Evolutionary conservation across 2,113 vertebrate species (phyloP).

Genomic region (Theristicus caerulescens): DNA sequence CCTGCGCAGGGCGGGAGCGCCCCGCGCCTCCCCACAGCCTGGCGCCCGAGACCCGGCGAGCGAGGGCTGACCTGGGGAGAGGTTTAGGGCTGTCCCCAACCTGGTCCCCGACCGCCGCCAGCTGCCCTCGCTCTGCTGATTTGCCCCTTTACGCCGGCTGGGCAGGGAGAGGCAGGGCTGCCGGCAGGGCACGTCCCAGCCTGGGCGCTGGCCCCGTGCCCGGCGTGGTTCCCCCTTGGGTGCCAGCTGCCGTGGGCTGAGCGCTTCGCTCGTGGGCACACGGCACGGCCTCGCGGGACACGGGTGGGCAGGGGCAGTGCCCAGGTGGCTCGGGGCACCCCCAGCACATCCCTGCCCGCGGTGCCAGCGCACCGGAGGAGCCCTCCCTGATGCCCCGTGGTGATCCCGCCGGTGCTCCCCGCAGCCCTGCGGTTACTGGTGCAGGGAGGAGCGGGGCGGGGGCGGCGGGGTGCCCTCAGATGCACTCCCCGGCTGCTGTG

Average conservation of each 20-base stretch:
- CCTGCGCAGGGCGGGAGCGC: rapidly evolving
- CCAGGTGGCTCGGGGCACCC: not conserved
- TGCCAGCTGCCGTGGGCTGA: rapidly evolving
- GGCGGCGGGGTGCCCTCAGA: not conserved
- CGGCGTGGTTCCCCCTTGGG: too few relatives aligned
- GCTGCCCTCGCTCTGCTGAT: not conserved
- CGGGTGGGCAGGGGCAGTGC: not conserved
- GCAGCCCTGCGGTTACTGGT: rapidly evolving
- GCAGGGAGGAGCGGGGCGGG: not conserved
- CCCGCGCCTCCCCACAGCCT: not conserved
- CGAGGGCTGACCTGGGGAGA: rapidly evolving
- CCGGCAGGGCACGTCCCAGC: rapidly evolving
- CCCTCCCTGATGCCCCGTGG: too few relatives aligned
- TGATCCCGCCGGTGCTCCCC: not conserved
- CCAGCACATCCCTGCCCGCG: too few relatives aligned
- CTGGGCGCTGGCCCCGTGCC: not conserved
- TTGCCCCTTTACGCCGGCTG: not conserved
- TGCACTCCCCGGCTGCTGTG: not conserved
- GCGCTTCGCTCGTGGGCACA: rapidly evolving
- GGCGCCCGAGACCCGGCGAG: not conserved
- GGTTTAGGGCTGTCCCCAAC: not conserved
- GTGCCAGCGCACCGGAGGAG: too few relatives aligned
- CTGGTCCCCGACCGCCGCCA: not conserved
- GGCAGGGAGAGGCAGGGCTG: not conserved
- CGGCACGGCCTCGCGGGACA: rapidly evolving